Conservation (phyloP, 2,797 vertebrate genomes). For the Sebastes iracundus region DNA sequence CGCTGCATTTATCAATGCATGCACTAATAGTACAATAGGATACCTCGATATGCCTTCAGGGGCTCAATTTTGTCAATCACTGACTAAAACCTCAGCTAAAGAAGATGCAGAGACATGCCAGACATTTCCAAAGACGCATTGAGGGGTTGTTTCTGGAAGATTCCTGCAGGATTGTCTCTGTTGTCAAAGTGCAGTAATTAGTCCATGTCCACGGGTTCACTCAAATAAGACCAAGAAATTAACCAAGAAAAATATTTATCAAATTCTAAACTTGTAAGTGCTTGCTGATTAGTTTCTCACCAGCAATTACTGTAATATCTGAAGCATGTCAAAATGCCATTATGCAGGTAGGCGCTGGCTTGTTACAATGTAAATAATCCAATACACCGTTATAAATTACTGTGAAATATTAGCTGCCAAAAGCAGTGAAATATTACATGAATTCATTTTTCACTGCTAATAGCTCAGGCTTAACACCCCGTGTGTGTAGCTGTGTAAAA, state of each 20-base stretch:
- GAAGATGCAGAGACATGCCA: slow-evolving; percentile 9
- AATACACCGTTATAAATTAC: background rate
- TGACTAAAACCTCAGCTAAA: background rate
- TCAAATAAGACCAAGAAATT: background rate
- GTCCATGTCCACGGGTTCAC: slow-evolving; percentile 3
- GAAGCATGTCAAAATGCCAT: background rate
- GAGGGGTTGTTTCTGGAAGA: background rate
- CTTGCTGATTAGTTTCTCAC: background rate
- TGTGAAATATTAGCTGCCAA: background rate
- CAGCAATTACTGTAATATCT: background rate
- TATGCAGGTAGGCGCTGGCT: background rate
- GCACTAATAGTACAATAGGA: slow-evolving; percentile 7
- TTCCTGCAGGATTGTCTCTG: background rate
- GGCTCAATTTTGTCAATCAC: slow-evolving; percentile 24
- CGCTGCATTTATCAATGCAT: slow-evolving; percentile 39
- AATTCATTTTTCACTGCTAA: background rate
- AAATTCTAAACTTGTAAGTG: slow-evolving; percentile 12
- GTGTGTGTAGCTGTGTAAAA: background rate
- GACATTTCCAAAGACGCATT: background rate
- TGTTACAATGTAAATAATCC: background rate
- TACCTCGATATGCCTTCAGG: slow-evolving; percentile 7
- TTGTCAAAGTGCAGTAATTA: slow-evolving; percentile 10
- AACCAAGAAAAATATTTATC: background rate
- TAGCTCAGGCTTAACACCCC: background rate
- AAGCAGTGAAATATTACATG: background rate